A percentile compares a stretch with the other conserved stretches of the same genome.
Conservation (phyloP, 2,113 vertebrate species). For the Paralichthys olivaceus region DNA sequence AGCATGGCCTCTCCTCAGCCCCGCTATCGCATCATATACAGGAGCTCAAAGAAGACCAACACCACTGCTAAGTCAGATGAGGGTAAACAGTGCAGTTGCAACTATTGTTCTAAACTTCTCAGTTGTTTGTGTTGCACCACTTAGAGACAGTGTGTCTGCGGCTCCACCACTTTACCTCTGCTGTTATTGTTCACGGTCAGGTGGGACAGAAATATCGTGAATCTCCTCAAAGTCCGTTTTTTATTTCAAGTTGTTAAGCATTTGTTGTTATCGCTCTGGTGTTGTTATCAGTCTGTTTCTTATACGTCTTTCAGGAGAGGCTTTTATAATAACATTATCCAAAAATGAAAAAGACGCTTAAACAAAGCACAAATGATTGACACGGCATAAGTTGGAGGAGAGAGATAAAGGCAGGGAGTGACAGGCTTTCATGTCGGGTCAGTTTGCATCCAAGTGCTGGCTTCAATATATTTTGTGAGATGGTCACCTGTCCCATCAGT, state of each 20-base stretch:
- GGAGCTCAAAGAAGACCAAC: conserved; percentile 59
- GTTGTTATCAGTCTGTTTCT: neutral
- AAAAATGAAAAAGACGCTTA: neutral
- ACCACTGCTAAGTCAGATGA: conserved; percentile 42
- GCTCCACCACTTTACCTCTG: neutral
- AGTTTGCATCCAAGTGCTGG: neutral
- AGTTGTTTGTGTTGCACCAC: conserved; percentile 8
- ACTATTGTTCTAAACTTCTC: neutral
- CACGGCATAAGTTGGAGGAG: too few species aligned
- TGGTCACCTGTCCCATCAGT: conserved; percentile 32
- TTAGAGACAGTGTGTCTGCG: neutral
- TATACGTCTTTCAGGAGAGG: neutral
- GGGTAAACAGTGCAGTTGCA: neutral
- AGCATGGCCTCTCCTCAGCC: conserved; percentile 41
- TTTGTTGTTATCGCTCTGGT: conserved; percentile 3
- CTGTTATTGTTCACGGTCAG: conserved; percentile 25
- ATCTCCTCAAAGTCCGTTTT: neutral
- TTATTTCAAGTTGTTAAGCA: neutral
- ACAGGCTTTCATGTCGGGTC: conserved; percentile 45
- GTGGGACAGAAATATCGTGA: conserved; percentile 3
- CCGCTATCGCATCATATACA: conserved; percentile 31
- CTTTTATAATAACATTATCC: conserved; percentile 11
- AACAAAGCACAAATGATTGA: conserved; percentile 16
- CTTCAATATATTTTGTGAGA: conserved; percentile 36
- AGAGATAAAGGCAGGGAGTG: neutral